Percentiles rank a stretch among this genome's conserved stretches.
Evolutionary conservation across 2,888 invertebrate genomes (phyloP).

Genomic region (Crioceris asparagi): DNA sequence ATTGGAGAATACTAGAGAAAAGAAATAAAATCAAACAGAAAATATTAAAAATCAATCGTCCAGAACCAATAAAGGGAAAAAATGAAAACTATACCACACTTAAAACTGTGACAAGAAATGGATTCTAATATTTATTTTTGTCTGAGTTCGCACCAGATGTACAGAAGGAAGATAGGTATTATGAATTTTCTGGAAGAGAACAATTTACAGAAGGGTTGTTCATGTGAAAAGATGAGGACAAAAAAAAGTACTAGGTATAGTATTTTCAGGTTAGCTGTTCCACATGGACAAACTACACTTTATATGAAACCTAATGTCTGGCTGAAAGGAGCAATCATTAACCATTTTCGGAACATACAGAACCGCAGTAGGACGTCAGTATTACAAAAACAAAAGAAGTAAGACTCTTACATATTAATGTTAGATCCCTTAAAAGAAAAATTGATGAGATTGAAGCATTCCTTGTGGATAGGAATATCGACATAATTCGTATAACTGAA

Average conservation of each 20-base stretch:
- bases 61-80: no score
- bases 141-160: no score
- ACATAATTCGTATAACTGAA: constrained; percentile 3
- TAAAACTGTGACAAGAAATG: no score
- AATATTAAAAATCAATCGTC: no score
- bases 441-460: constrained; percentile 2
- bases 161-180: no score
- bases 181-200: background rate
- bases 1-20: no score
- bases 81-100: no score
- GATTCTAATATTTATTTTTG: no score
- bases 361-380: background rate
- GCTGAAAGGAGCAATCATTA: background rate
- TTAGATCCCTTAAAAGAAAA: constrained; percentile 5
- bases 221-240: background rate
- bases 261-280: background rate
- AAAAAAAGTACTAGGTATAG: background rate
- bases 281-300: background rate
- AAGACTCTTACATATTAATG: constrained; percentile 2
- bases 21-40: no score
- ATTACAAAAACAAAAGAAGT: background rate
- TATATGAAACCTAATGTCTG: background rate
- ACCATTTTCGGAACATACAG: background rate
- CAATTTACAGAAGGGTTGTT: background rate
- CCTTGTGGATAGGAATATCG: constrained; percentile 2